A percentile compares a stretch with the other conserved stretches of the same genome.
These are phyloP conservation scores for Triplophysa bombifrons DNA, from an alignment of 2,797 vertebrate species.

Conservation along the genomic window DNA sequence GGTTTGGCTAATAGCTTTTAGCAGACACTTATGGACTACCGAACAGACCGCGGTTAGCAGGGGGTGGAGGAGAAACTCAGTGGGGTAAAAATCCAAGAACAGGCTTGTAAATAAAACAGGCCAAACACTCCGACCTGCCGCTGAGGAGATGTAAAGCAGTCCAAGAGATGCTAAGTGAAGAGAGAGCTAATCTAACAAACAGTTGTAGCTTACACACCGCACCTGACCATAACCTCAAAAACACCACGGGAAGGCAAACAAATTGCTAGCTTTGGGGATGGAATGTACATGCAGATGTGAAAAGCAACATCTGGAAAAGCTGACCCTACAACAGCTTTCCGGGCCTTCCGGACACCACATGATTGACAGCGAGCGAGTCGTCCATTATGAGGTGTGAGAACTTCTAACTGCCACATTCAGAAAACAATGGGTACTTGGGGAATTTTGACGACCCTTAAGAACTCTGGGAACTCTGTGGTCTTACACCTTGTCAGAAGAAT, in stretches of 20 bases:
- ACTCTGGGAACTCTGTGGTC: constrained; percentile 36
- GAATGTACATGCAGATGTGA: background rate
- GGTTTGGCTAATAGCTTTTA: constrained; percentile 67
- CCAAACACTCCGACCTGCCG: constrained; percentile 59
- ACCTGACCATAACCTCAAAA: constrained; percentile 24
- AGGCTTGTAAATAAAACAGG: constrained; percentile 78
- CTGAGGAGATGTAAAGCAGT: constrained; percentile 68
- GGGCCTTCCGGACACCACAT: constrained; percentile 2
- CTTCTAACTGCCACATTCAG: background rate
- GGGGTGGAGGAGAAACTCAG: constrained; percentile 61
- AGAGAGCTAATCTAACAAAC: constrained; percentile 46
- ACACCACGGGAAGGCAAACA: background rate
- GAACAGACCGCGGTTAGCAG: constrained; percentile 58
- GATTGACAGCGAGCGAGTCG: background rate
- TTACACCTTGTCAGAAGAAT: constrained; percentile 45
- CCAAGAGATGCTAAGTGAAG: constrained; percentile 32
- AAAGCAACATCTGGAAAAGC: constrained; percentile 31
- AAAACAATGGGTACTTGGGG: constrained; percentile 28
- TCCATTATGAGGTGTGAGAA: constrained; percentile 28
- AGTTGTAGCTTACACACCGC: constrained; percentile 1
- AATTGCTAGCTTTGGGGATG: background rate
- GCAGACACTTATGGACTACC: constrained; percentile 59
- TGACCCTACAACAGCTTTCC: background rate
- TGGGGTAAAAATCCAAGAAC: constrained; percentile 68
- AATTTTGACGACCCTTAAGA: constrained; percentile 19